Conservation (phyloP, 1,140 invertebrate species). For the Leptoteleia sp. region DNA sequence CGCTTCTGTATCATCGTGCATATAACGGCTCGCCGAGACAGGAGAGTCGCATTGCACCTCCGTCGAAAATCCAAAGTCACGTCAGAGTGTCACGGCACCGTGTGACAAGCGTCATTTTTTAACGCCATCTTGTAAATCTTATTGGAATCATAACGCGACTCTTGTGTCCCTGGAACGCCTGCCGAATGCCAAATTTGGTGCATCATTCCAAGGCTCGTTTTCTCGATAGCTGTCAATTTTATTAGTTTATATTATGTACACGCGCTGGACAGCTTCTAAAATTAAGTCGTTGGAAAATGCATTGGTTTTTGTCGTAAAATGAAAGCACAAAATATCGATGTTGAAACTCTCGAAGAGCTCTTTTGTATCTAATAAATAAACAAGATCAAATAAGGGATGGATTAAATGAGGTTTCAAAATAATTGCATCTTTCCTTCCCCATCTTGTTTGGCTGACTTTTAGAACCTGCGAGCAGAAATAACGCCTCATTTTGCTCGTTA, state of each 20-base stretch:
- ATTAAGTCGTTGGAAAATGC: too few species aligned
- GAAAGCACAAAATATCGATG: too few species aligned
- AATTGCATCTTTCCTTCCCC: background rate
- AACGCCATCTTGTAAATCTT: slow-evolving; percentile 34
- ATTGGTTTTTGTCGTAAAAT: too few species aligned
- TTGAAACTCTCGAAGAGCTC: too few species aligned
- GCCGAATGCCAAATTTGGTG: slow-evolving; percentile 34
- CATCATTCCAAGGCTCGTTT: too few species aligned
- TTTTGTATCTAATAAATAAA: too few species aligned
- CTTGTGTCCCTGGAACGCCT: slow-evolving; percentile 22
- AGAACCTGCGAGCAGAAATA: background rate
- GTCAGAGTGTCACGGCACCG: slow-evolving; percentile 14
- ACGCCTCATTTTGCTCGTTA: slow-evolving; percentile 12
- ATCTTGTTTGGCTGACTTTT: background rate
- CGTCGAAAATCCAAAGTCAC: slow-evolving; percentile 34
- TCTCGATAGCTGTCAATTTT: too few species aligned
- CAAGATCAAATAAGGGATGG: too few species aligned
- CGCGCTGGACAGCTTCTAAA: too few species aligned
- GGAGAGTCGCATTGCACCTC: slow-evolving; percentile 14
- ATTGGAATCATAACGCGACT: slow-evolving; percentile 38
- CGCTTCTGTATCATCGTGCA: too few species aligned
- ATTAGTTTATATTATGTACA: too few species aligned
- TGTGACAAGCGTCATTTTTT: slow-evolving; percentile 44
- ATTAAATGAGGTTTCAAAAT: background rate
- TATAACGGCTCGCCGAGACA: slow-evolving; percentile 17